Conservation (phyloP, 1,140 invertebrate genomes). For the Sitobion miscanthi region DNA sequence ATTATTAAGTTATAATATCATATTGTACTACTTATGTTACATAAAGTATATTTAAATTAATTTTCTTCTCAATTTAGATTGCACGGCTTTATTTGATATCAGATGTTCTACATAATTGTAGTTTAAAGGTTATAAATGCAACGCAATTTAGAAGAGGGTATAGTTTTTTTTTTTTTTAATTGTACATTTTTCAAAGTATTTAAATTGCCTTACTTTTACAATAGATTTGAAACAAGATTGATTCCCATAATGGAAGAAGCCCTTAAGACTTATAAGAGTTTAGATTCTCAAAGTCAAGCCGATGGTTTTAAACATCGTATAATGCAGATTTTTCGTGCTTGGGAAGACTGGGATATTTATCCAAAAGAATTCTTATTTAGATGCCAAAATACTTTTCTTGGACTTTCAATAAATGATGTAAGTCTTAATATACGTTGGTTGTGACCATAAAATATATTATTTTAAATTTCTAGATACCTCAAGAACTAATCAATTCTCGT, state of each 20-base stretch:
- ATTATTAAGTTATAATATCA: neutral
- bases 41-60: slow-evolving; percentile 2
- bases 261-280: slow-evolving; percentile 76
- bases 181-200: neutral
- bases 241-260: slow-evolving; percentile 86
- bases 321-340: slow-evolving; percentile 92
- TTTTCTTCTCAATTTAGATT: slow-evolving; percentile 68
- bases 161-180: slow-evolving; percentile 61
- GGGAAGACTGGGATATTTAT: slow-evolving; percentile 98
- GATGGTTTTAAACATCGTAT: slow-evolving; percentile 96
- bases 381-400: slow-evolving; percentile 90
- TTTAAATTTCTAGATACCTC: slow-evolving; percentile 18
- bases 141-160: slow-evolving; percentile 91
- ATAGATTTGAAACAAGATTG: slow-evolving; percentile 85
- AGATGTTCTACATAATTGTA: slow-evolving; percentile 97
- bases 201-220: slow-evolving; percentile 49
- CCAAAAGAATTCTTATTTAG: slow-evolving; percentile 90
- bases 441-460: neutral
- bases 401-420: slow-evolving; percentile 63
- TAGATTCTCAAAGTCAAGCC: slow-evolving; percentile 89
- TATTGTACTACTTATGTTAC: neutral
- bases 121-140: slow-evolving; percentile 95
- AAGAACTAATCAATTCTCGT: neutral
- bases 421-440: neutral
- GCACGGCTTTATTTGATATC: slow-evolving; percentile 94